Conservation (phyloP, 2,113 vertebrate genomes). For the Hypanus sabinus region DNA sequence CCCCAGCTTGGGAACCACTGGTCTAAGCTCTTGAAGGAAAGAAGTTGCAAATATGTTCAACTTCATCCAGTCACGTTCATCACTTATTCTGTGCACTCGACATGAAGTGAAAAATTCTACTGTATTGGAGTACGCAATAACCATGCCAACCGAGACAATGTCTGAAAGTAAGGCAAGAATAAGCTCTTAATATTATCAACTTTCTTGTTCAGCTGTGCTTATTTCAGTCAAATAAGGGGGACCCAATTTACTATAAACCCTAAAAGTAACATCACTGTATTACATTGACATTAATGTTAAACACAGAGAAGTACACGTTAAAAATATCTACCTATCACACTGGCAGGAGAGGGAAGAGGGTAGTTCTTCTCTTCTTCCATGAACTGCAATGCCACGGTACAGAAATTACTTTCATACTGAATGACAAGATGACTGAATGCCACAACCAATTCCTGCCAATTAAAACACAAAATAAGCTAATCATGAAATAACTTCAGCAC, state of each 20-base stretch:
- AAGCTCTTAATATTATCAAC: not conserved
- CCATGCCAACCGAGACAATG: not conserved
- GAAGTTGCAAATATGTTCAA: not conserved
- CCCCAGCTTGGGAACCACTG: not conserved
- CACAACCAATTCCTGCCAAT: constrained; percentile 84
- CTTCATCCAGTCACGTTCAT: not conserved
- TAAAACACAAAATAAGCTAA: constrained; percentile 1
- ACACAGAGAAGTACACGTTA: not conserved
- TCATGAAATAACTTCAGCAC: constrained; percentile 28
- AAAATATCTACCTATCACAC: constrained; percentile 61
- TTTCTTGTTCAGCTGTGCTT: not conserved
- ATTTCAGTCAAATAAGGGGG: not conserved
- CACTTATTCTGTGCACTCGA: not conserved
- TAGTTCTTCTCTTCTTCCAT: constrained; percentile 98
- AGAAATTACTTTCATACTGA: constrained; percentile 97
- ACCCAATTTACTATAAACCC: not conserved
- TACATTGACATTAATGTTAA: not conserved
- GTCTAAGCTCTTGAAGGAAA: not conserved
- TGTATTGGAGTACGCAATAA: no score
- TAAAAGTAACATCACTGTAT: not conserved
- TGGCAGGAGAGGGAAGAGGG: constrained; percentile 74
- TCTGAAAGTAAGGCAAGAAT: not conserved
- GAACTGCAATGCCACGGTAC: constrained; percentile 92
- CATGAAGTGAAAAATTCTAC: not conserved
- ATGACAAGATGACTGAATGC: constrained; percentile 92